These are phyloP conservation scores for Oplegnathus fasciatus DNA, from an alignment of 2,113 vertebrate species.

Conservation along the genomic window DNA sequence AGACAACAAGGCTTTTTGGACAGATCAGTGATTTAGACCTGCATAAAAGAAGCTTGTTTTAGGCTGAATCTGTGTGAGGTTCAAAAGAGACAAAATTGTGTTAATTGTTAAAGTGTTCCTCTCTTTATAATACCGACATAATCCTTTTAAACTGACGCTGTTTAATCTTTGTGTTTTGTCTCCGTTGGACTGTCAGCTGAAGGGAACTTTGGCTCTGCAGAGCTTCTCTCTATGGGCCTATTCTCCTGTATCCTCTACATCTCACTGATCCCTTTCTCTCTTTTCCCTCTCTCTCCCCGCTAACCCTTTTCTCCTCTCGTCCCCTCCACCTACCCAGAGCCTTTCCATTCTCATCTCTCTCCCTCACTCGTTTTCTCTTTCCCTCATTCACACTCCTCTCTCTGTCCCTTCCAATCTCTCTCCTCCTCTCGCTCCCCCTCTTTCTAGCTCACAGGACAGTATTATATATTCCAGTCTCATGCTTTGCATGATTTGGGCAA, in stretches of 20 bases:
- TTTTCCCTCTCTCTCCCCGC: conserved; percentile 29
- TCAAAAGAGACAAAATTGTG: conserved; percentile 25
- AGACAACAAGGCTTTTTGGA: conserved; percentile 24
- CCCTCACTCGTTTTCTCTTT: conserved; percentile 72
- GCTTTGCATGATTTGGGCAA: conserved; percentile 90
- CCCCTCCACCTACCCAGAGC: conserved; percentile 53
- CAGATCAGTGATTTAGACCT: conserved; percentile 8
- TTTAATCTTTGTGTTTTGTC: conserved; percentile 50
- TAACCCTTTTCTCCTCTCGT: conserved; percentile 40
- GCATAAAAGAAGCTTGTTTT: conserved; percentile 17
- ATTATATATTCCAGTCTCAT: conserved; percentile 90
- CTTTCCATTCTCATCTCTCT: conserved; percentile 76
- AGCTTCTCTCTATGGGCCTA: conserved; percentile 67
- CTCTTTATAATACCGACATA: conserved; percentile 6
- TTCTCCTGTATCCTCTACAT: conserved; percentile 70
- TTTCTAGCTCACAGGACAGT: conserved; percentile 80
- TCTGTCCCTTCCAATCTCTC: conserved; percentile 87
- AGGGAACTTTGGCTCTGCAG: conserved; percentile 63
- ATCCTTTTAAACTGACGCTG: conserved; percentile 26
- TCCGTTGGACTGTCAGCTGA: conserved; percentile 21
- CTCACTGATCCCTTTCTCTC: conserved; percentile 58
- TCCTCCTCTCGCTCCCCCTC: conserved; percentile 76
- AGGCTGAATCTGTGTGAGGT: conserved; percentile 9
- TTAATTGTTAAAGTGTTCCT: conserved; percentile 33
- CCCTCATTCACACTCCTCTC: conserved; percentile 79